A percentile compares a stretch with the other conserved stretches of the same genome.
Evolutionary conservation across 2,797 vertebrate genomes (phyloP).

Genomic region (Premnoplex brunnescens): DNA sequence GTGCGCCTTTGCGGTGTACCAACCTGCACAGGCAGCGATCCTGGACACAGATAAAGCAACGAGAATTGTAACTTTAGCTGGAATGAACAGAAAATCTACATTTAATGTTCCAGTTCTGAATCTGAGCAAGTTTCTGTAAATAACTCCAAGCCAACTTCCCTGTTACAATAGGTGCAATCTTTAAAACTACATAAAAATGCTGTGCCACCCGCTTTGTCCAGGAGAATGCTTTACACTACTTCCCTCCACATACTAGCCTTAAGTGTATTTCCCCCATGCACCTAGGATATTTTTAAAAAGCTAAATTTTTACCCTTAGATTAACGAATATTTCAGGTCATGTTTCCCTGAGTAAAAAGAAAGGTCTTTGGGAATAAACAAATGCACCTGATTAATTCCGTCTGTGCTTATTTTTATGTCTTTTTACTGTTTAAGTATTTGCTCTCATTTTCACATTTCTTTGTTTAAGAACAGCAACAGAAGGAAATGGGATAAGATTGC

Average conservation of each 20-base stretch:
- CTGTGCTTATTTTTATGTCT: neutral
- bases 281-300: neutral
- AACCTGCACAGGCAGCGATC: neutral
- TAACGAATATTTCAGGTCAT: neutral
- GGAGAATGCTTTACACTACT: neutral
- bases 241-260: neutral
- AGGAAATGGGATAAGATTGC: neutral
- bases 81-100: neutral
- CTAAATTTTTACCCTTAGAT: neutral
- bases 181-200: neutral
- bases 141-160: neutral
- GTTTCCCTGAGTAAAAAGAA: neutral
- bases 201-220: neutral
- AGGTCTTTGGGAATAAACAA: neutral
- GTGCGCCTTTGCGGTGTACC: neutral
- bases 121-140: neutral
- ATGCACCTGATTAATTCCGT: neutral
- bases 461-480: neutral
- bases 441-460: neutral
- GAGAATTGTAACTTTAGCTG: neutral
- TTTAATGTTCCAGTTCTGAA: neutral
- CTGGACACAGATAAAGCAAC: neutral
- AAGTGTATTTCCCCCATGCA: neutral
- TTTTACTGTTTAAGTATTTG: neutral
- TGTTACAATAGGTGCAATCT: neutral